A percentile compares a stretch with the other conserved stretches of the same genome.
phyloP scores from a whole-genome alignment of 2,888 invertebrate species.

The Platycnemis pennipes region DNA sequence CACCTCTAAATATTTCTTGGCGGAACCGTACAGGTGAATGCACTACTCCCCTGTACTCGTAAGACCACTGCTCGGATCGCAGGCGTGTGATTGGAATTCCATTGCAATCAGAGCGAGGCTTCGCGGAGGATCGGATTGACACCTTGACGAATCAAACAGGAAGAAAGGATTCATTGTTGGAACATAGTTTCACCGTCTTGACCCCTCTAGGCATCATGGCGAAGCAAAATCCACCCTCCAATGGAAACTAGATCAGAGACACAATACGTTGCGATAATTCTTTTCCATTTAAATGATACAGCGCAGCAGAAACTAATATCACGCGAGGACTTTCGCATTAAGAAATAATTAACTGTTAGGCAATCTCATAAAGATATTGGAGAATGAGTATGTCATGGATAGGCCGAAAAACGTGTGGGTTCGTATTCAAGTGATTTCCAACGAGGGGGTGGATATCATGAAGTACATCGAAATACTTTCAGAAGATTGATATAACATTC shows the following conservation, averaged over 20 bases:
- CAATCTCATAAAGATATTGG: no score
- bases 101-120: slow-evolving; percentile 3
- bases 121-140: neutral
- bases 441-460: no score
- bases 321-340: no score
- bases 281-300: neutral
- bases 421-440: no score
- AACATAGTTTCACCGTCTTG: neutral
- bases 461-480: no score
- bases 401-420: no score
- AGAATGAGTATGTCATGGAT: no score
- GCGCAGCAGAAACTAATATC: neutral
- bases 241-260: neutral
- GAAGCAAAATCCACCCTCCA: neutral
- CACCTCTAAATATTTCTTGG: no score
- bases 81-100: neutral
- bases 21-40: no score
- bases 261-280: neutral
- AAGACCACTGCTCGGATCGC: neutral
- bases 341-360: no score
- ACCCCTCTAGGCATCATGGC: neutral
- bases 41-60: no score
- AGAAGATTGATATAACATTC: no score
- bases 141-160: neutral
- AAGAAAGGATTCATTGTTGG: neutral